Conservation (phyloP, 2,888 invertebrate genomes). For the Petrolisthes cinctipes region DNA sequence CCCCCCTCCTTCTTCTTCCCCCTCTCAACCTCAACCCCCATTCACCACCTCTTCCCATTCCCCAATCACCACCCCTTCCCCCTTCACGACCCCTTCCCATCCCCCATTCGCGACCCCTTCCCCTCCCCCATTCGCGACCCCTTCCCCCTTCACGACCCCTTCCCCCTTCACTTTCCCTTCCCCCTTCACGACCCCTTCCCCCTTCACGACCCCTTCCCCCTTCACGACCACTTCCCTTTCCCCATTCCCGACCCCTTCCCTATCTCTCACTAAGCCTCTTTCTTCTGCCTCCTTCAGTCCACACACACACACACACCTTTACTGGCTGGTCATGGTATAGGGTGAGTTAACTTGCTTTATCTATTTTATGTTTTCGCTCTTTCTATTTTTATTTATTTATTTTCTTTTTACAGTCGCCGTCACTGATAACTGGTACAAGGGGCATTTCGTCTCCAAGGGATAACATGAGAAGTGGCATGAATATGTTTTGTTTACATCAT, state of each 20-base stretch:
- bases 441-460: no score
- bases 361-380: no score
- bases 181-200: not conserved
- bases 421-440: no score
- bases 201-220: not conserved
- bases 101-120: not conserved
- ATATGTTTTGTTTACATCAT: no score
- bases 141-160: not conserved
- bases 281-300: not conserved
- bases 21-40: no score
- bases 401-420: no score
- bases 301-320: not conserved
- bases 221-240: not conserved
- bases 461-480: no score
- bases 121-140: not conserved
- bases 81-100: not conserved
- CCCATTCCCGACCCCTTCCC: not conserved
- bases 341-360: no score
- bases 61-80: not conserved
- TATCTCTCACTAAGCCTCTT: not conserved
- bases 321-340: no score
- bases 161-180: not conserved
- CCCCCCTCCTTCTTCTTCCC: no score
- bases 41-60: not conserved
- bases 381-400: no score